Evolutionary conservation across 2,113 vertebrate genomes (phyloP), one percentile per base, ranked within the genome.

Genomic region (Podiceps cristatus): DNA sequence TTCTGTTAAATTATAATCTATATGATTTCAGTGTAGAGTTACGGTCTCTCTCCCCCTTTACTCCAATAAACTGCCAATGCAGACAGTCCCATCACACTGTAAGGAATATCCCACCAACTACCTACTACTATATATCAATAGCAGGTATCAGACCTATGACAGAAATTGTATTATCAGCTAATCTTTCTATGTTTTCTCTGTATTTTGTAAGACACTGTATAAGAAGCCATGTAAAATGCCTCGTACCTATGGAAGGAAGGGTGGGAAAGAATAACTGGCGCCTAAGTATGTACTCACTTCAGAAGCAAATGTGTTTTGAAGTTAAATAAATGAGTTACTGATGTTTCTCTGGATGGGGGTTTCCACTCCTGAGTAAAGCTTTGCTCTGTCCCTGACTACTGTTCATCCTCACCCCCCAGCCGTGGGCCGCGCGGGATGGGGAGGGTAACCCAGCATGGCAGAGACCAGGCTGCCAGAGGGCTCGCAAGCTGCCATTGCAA

Each of bases 351-450:
- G 49, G 42, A 13, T 45, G 31, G 45, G 64, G n/a, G 31, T 45
- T 93, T 76, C 55, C 58, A 40, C 25, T 86, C 22, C 25, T 73
- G 42, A 73, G 67, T 10, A 76, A 53, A 95, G 67, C 10, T 56
- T 14, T 15, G 27, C 44, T 52, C 63, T 47, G 73, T 8, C 42
- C 49, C 77, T 52, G 50, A 18, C 35, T 55, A 4, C 24, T 4
- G 5, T 17, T 85, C 77, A 63, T 33, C 44, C 50, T 64, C 52
- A 44, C 6, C 29, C 37, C 29, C 72, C 75, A 44, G 63, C n/a
- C 59, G 60, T 4, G 1, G 56, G 27, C 69, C 59, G 52, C 5
- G 4, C 0, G 0, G 52, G 56, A 10, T 4, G 0, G 42, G 49
- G 15, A 87, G 22, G 29, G 58, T 9, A 60, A 49, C 62, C 33